These are phyloP conservation scores for Limonius californicus DNA, from an alignment of 1,140 invertebrate genomes.

Conservation along the genomic window DNA sequence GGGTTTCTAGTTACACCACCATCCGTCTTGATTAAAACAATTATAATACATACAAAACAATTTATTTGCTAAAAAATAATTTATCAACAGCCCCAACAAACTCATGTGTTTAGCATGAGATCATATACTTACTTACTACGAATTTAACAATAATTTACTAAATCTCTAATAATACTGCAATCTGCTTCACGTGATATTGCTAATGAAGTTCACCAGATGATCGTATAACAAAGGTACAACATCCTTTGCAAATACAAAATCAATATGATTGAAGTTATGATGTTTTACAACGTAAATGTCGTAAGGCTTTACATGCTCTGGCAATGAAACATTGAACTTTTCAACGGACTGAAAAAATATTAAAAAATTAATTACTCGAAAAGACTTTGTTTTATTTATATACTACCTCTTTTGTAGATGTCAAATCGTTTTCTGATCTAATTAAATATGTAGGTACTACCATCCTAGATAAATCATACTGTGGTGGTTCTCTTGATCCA, in stretches of 20 bases:
- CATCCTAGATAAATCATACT: conserved; percentile 54
- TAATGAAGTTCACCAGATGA: not conserved
- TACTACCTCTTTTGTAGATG: conserved; percentile 40
- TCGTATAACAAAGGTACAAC: not conserved
- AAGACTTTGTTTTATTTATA: too few relatives aligned
- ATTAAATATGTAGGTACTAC: conserved; percentile 54
- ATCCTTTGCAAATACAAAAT: conserved; percentile 12
- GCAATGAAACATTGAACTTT: not conserved
- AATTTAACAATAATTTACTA: too few relatives aligned
- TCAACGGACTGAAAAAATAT: not conserved
- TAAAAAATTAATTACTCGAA: not conserved
- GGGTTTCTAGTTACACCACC: too few relatives aligned
- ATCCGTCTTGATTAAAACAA: too few relatives aligned
- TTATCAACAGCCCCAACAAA: too few relatives aligned
- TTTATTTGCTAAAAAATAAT: too few relatives aligned
- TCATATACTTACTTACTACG: too few relatives aligned
- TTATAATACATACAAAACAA: too few relatives aligned
- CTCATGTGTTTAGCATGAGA: too few relatives aligned
- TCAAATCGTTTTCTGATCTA: conserved; percentile 52
- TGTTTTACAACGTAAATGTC: conserved; percentile 12
- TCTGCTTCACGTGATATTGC: not conserved
- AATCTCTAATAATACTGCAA: too few relatives aligned
- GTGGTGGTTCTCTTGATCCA: conserved; percentile 48
- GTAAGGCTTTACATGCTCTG: not conserved
- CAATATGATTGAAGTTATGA: conserved; percentile 10